Conservation (phyloP, 2,888 invertebrate genomes). For the Labia minor region DNA sequence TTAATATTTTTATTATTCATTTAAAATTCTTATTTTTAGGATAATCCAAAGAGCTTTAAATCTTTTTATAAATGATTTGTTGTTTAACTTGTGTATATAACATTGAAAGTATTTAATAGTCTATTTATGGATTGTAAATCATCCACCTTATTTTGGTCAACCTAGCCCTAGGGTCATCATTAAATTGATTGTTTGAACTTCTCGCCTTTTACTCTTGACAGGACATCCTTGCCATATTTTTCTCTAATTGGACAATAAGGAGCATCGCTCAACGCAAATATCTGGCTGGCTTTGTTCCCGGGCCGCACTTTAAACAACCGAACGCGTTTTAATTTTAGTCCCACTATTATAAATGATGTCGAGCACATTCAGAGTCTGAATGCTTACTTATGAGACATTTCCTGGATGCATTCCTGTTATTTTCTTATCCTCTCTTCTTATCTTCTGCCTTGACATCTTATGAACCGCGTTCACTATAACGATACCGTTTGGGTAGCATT, state of each 20-base stretch:
- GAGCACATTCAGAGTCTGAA: not conserved
- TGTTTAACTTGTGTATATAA: no score
- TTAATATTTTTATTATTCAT: no score
- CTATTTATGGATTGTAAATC: no score
- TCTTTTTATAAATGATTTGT: no score
- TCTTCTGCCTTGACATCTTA: not conserved
- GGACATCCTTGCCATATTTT: not conserved
- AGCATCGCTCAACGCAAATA: not conserved
- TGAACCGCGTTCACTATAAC: not conserved
- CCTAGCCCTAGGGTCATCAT: no score
- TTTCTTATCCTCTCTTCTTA: not conserved
- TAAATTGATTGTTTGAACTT: no score
- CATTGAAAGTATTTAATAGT: no score
- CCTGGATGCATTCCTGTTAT: slow-evolving; percentile 13
- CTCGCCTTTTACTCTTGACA: no score
- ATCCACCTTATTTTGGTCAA: no score
- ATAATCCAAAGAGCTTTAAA: no score
- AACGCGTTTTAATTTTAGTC: slow-evolving; percentile 8
- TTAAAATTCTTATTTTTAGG: no score
- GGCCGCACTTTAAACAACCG: not conserved
- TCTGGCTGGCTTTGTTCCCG: slow-evolving; percentile 13
- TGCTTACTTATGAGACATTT: not conserved
- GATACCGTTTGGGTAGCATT: no score
- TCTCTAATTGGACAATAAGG: slow-evolving; percentile 6
- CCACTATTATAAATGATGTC: not conserved